Percentiles rank a stretch among this genome's conserved stretches.
These are phyloP conservation scores for Odontamblyopus rebecca DNA, from an alignment of 2,797 vertebrate species.

Conservation along the genomic window DNA sequence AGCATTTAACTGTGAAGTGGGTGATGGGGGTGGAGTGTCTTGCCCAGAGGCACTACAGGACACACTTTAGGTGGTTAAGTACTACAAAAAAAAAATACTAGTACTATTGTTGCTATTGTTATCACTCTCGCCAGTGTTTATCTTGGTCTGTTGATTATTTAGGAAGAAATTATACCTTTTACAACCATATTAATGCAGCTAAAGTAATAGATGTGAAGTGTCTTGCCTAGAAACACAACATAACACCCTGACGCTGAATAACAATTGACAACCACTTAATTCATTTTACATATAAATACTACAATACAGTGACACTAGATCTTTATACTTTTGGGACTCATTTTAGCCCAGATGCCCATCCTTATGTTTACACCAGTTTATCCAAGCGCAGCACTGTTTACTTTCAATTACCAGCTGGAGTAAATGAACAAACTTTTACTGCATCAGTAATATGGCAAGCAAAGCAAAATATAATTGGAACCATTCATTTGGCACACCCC, in stretches of 20 bases:
- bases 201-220: too few species aligned
- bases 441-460: neutral
- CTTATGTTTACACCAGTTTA: neutral
- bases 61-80: too few species aligned
- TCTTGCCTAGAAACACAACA: too few species aligned
- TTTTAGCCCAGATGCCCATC: neutral
- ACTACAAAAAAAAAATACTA: neutral
- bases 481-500: constrained; percentile 20
- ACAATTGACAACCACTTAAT: too few species aligned
- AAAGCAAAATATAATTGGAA: constrained; percentile 14
- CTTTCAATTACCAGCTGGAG: neutral
- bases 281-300: too few species aligned
- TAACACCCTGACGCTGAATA: too few species aligned
- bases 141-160: neutral
- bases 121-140: neutral
- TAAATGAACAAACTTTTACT: constrained; percentile 14
- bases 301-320: too few species aligned
- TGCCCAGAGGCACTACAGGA: too few species aligned
- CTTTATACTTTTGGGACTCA: neutral
- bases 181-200: too few species aligned
- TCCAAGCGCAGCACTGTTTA: neutral
- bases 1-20: neutral
- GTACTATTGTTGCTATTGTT: neutral
- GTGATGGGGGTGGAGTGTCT: too few species aligned
- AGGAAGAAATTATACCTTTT: too few species aligned